Conservation (phyloP, 1,140 invertebrate species). For the Pygmarrhopalites habei region DNA sequence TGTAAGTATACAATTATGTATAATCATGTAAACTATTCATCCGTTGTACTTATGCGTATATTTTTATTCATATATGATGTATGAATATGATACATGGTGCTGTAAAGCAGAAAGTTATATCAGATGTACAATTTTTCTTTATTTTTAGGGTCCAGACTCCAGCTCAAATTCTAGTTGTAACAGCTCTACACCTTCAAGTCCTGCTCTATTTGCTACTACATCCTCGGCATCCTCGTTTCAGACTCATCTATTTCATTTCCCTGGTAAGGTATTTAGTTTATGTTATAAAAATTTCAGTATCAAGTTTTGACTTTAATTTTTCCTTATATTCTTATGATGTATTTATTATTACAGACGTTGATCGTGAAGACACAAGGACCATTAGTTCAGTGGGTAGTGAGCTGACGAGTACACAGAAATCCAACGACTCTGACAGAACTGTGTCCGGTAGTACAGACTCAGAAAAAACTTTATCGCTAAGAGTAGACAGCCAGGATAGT, state of each 20-base stretch:
- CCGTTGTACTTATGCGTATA: not conserved
- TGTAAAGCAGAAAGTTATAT: no score
- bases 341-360: not conserved
- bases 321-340: not conserved
- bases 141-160: constrained; percentile 60
- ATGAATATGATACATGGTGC: no score
- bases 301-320: not conserved
- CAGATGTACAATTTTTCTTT: no score
- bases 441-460: constrained; percentile 64
- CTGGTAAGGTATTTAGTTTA: constrained; percentile 18
- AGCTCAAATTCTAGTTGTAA: constrained; percentile 94
- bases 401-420: constrained; percentile 62
- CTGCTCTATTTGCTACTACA: constrained; percentile 62
- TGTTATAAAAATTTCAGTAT: not conserved
- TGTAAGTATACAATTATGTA: constrained; percentile 43
- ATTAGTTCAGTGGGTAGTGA: constrained; percentile 40
- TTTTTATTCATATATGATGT: no score
- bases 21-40: not conserved
- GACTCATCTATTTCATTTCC: constrained; percentile 27
- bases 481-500: constrained; percentile 81
- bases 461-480: constrained; percentile 63
- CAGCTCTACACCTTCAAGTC: constrained; percentile 90
- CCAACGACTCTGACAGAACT: constrained; percentile 65
- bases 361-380: not conserved
- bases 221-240: constrained; percentile 16